Evolutionary conservation across 2,888 invertebrate genomes (phyloP).

Genomic region (Archaeoteleia sp.): DNA sequence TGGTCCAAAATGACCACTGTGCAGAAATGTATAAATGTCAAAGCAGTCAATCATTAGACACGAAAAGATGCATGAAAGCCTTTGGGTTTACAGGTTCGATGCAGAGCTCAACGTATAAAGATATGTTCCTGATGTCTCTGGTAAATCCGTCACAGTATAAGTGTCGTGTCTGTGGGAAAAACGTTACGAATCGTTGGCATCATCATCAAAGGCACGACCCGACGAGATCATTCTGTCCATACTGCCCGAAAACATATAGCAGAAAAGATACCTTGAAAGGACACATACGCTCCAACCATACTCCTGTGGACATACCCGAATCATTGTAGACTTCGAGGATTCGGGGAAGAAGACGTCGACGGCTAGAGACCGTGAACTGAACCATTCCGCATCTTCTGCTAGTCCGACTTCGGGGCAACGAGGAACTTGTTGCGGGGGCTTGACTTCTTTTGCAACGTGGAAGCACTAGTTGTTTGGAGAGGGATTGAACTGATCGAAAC

Average conservation of each 20-base stretch:
- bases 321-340: constrained; percentile 69
- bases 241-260: constrained; percentile 91
- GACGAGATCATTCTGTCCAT: constrained; percentile 87
- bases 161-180: constrained; percentile 89
- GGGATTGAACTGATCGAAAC: too few relatives aligned
- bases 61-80: constrained; percentile 62
- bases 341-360: constrained; percentile 66
- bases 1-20: too few relatives aligned
- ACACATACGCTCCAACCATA: constrained; percentile 85
- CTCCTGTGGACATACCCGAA: constrained; percentile 64
- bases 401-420: constrained; percentile 19
- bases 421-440: too few relatives aligned
- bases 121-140: constrained; percentile 85
- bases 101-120: constrained; percentile 80
- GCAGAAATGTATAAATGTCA: neutral
- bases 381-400: constrained; percentile 3
- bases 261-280: constrained; percentile 90
- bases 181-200: constrained; percentile 92
- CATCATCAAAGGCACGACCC: constrained; percentile 90
- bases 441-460: neutral
- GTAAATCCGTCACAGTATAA: constrained; percentile 86
- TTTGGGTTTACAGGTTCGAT: constrained; percentile 72
- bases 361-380: constrained; percentile 41
- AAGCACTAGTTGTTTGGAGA: too few relatives aligned
- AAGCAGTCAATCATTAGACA: constrained; percentile 14